phyloP scores from a whole-genome alignment of 2,797 vertebrate genomes.

The Fringilla coelebs region DNA sequence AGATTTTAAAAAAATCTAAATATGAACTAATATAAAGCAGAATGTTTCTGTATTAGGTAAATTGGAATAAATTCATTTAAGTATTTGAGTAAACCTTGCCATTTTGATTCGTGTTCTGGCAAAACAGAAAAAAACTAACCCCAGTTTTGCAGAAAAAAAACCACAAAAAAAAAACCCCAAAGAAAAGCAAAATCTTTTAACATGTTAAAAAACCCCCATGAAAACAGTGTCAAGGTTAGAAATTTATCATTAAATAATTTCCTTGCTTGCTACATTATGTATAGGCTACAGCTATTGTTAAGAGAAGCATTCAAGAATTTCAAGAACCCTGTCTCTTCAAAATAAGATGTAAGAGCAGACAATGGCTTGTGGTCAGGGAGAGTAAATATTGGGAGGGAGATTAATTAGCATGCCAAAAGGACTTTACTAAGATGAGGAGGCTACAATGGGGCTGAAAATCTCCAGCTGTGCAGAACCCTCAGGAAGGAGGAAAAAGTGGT shows the following conservation, averaged over 20 bases:
- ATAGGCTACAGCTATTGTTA: neutral
- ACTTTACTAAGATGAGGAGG: conserved; percentile 11
- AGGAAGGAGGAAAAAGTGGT: conserved; percentile 15
- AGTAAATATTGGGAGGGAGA: conserved; percentile 49
- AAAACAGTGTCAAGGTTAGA: neutral
- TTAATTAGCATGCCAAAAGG: conserved; percentile 63
- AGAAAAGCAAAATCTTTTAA: neutral
- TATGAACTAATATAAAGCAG: neutral
- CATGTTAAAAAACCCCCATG: neutral
- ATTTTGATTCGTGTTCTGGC: neutral
- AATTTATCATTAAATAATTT: neutral
- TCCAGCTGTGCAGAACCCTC: conserved; percentile 36
- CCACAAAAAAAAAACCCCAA: neutral
- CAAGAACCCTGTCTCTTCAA: conserved; percentile 30
- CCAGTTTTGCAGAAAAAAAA: neutral
- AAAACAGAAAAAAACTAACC: neutral
- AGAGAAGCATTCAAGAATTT: conserved; percentile 21
- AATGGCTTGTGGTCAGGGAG: conserved; percentile 31
- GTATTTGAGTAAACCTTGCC: neutral
- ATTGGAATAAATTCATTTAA: neutral
- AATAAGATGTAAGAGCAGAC: conserved; percentile 47
- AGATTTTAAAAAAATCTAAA: neutral
- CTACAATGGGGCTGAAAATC: conserved; percentile 35
- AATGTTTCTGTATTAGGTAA: neutral
- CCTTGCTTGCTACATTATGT: neutral